These are phyloP conservation scores for Macrochelys suwanniensis DNA, from an alignment of 2,797 vertebrate genomes.

Conservation along the genomic window DNA sequence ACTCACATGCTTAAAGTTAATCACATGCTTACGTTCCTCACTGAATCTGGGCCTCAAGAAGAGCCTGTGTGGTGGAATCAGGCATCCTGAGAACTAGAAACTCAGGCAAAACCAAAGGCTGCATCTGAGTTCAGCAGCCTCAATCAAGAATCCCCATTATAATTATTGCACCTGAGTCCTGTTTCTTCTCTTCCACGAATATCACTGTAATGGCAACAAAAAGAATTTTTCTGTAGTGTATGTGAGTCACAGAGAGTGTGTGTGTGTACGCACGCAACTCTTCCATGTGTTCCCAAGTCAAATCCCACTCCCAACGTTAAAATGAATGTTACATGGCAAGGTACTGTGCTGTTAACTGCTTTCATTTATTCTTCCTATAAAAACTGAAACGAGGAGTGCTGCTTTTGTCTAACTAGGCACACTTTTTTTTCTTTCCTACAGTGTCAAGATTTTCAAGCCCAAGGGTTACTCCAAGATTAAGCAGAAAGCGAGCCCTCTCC, in stretches of 20 bases:
- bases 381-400: neutral
- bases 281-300: neutral
- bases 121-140: neutral
- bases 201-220: neutral
- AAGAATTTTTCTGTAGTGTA: neutral
- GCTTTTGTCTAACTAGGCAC: slow-evolving; percentile 16
- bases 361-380: neutral
- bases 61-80: neutral
- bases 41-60: neutral
- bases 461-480: slow-evolving; percentile 89
- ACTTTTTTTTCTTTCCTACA: slow-evolving; percentile 68
- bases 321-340: neutral
- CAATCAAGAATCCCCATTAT: neutral
- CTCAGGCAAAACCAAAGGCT: neutral
- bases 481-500: slow-evolving; percentile 93
- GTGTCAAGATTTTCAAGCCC: slow-evolving; percentile 95
- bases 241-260: neutral
- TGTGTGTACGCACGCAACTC: no score
- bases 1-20: neutral
- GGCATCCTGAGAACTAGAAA: neutral
- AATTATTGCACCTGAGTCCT: neutral
- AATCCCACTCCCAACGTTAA: neutral
- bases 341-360: neutral
- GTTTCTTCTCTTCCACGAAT: neutral
- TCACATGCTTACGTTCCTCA: neutral